phyloP scores from a whole-genome alignment of 2,888 invertebrate species.

The Cabera pusaria region DNA sequence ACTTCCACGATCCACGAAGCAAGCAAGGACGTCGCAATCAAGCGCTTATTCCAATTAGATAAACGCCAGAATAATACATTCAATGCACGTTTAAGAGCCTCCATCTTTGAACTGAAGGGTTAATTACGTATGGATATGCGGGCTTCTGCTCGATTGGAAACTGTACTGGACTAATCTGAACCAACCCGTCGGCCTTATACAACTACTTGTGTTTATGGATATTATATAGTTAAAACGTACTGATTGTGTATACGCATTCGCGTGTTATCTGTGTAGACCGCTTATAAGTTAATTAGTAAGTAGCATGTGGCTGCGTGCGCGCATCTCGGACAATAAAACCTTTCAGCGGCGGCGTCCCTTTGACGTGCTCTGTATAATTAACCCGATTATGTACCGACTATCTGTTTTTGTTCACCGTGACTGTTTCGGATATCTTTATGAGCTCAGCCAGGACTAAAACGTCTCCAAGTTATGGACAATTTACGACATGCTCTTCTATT shows the following conservation, averaged over 20 bases:
- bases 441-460: constrained; percentile 3
- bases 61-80: constrained; percentile 33
- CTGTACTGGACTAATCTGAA: constrained; percentile 18
- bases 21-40: constrained; percentile 33
- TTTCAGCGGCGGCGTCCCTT: constrained; percentile 66
- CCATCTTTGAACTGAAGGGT: constrained; percentile 33
- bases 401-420: constrained; percentile 42
- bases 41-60: constrained; percentile 33
- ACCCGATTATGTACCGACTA: constrained; percentile 46
- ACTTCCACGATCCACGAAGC: constrained; percentile 9
- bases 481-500: constrained; percentile 1
- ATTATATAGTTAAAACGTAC: constrained; percentile 23
- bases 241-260: constrained; percentile 36
- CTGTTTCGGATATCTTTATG: constrained; percentile 31
- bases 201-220: constrained; percentile 14
- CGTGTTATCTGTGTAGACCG: constrained; percentile 38
- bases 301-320: constrained; percentile 55
- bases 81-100: constrained; percentile 26
- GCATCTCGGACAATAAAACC: constrained; percentile 62
- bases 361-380: constrained; percentile 53
- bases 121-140: constrained; percentile 34
- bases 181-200: constrained; percentile 11
- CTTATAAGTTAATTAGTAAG: constrained; percentile 70
- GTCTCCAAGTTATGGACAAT: constrained; percentile 5
- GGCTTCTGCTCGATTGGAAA: constrained; percentile 28